These are phyloP conservation scores for Tetheella fluctuosa DNA, from an alignment of 2,888 invertebrate genomes.

Conservation along the genomic window DNA sequence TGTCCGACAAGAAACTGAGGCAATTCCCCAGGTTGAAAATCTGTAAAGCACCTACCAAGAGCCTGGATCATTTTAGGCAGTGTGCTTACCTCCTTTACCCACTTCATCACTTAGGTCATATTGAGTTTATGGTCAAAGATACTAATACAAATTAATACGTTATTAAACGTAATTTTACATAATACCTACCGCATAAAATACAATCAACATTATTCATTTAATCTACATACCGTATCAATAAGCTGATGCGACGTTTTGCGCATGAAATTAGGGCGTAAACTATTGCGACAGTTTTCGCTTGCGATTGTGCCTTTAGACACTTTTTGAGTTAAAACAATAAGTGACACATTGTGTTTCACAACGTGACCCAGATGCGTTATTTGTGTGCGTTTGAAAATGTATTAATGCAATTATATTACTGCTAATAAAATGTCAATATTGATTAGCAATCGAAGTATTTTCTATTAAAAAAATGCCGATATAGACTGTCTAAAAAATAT, in stretches of 20 bases:
- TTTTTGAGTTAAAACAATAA: slow-evolving; percentile 43
- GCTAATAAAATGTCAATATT: not conserved
- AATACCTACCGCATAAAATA: not conserved
- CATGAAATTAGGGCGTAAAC: slow-evolving; percentile 35
- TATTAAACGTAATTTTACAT: not conserved
- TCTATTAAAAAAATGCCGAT: too few species aligned
- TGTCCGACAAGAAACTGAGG: too few species aligned
- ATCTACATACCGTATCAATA: not conserved
- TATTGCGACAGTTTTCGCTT: slow-evolving; percentile 34
- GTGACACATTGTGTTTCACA: slow-evolving; percentile 36
- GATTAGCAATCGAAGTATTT: not conserved
- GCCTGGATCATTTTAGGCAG: too few species aligned
- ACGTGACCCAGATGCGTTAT: slow-evolving; percentile 39
- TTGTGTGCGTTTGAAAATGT: slow-evolving; percentile 7
- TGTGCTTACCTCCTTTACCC: too few species aligned
- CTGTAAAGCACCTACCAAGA: too few species aligned
- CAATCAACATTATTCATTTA: not conserved
- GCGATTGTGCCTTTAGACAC: slow-evolving; percentile 37
- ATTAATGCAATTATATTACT: not conserved
- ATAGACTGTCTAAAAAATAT: too few species aligned
- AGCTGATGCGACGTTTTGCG: slow-evolving; percentile 1
- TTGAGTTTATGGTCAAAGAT: too few species aligned
- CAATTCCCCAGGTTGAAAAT: too few species aligned
- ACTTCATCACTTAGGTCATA: too few species aligned
- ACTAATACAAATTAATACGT: too few species aligned